Conservation (phyloP, 64 coral and sea anemone species). For the Porites australiensis region DNA sequence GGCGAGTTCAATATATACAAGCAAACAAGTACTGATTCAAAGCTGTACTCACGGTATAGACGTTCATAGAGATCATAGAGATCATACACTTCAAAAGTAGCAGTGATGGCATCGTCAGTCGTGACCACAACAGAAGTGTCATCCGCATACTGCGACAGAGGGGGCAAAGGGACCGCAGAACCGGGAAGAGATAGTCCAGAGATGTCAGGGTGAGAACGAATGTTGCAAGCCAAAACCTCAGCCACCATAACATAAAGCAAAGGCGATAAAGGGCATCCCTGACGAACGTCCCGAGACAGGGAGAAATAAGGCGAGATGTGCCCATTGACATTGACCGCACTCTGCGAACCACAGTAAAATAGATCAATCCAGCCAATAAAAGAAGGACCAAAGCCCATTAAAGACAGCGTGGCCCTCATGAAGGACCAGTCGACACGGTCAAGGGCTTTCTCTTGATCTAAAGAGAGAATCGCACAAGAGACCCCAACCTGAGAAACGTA, state of each 20-base stretch:
- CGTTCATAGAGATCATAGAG: too few relatives aligned
- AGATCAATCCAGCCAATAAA: constrained; percentile 12
- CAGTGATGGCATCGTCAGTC: background rate
- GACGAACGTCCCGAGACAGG: background rate
- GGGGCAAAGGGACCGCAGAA: background rate
- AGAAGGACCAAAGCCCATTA: constrained; percentile 45
- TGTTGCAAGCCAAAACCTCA: too few relatives aligned
- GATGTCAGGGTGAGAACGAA: background rate
- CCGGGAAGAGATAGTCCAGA: background rate
- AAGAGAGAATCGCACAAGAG: background rate
- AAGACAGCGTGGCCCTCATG: background rate
- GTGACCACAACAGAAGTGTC: constrained; percentile 23
- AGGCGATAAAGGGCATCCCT: too few relatives aligned
- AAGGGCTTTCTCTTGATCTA: constrained; percentile 76
- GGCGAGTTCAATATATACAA: too few relatives aligned
- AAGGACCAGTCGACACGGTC: constrained; percentile 53
- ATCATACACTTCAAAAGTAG: background rate
- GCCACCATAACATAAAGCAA: too few relatives aligned
- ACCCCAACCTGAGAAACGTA: background rate
- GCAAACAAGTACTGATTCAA: too few relatives aligned
- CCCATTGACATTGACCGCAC: constrained; percentile 9
- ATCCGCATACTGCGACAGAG: constrained; percentile 12
- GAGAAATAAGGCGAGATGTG: background rate
- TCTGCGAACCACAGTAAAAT: background rate
- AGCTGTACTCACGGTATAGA: too few relatives aligned